Evolutionary conservation across 2,797 vertebrate genomes (phyloP), one percentile per base, ranked within the genome.

Genomic region (Tenualosa ilisha): DNA sequence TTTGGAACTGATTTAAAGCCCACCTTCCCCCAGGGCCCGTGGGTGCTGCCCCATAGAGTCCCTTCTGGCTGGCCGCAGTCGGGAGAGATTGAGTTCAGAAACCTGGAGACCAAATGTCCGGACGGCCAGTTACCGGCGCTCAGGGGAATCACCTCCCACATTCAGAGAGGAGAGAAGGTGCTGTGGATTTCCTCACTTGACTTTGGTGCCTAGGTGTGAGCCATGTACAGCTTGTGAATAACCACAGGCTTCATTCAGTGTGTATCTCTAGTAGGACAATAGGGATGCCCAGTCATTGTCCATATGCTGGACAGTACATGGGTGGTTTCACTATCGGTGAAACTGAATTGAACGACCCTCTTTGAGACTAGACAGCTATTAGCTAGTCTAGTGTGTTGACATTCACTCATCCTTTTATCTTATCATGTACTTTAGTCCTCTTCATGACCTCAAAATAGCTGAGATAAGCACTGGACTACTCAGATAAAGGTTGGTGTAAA

Each of bases 151-250:
- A 89, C 90, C 61, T 94, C 95, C 82, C 89, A 89, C 84, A 92
- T 91, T 49, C 81, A 24, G 24, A 91, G 82, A 65, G 87, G 91
- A 87, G 91, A 95, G 84, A 95, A 94, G 92, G 92, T 94, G 91
- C 51, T 26, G 11, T 24, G 26, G 87, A 37, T 82, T 79, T 43
- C 37, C 72, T 43, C 72, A 6, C 40, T 46, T 49, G 46, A 49
- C 4, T 49, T 49, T 49, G 50, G 50, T 51, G 50, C 50, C 3
- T 54, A 0, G 17, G 53, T 20, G 65, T 15, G 15, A 31, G 26
- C 68, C 68, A 17, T 37, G 2, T 37, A 72, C 12, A 37, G 12
- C 26, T 40, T 37, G 26, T 3, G 54, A 17, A 72, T 72, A 3
- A 72, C 37, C 12, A 40, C 65, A 31, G 4, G 12, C 26, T 37